Evolutionary conservation across 2,113 vertebrate genomes (phyloP), one percentile per base, ranked within the genome.

Genomic region (Aythya baeri): DNA sequence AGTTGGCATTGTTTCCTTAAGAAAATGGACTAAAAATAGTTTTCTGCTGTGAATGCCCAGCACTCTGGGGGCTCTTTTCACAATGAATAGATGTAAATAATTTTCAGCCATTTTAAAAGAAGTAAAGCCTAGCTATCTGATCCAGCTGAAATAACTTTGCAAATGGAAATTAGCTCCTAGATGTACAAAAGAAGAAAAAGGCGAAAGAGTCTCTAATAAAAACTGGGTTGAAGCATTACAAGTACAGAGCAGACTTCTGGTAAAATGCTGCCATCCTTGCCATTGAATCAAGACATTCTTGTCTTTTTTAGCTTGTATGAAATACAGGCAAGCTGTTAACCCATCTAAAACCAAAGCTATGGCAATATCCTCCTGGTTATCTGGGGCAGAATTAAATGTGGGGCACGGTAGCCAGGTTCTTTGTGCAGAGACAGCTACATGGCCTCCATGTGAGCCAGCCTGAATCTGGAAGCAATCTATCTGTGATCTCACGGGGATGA

Each of bases 71-170:
- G 26, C 49, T 93, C 34, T 76, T 86, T 91, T 92, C 66, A 78
- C 65, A 57, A 27, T 68, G 52, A 95, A 86, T 27, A 85, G 49
- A 34, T 20, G 88, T 72, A 92, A 94, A 89, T 91, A 4, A 50
- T 86, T 88, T 88, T 86, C 78, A 89, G 41, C 22, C 63, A 83
- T 87, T 94, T 78, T 58, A 75, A 90, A 88, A 65, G 23, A 86
- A 74, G 57, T 76, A 75, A 96, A 91, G 62, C 77, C 49, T 81
- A 75, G 46, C 34, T 86, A 91, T 82, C 49, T 78, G 76, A 90
- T 86, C 83, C 80, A 86, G 57, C 18, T 84, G 86, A 96, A 95
- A 86, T 84, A 88, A 86, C 62, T 88, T 61, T 7, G 13, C 71
- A 76, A 86, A 88, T 72, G 58, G 80, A 91, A 96, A 91, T 90